Conservation (phyloP, 2,888 invertebrate species). For the Noctua comes region DNA sequence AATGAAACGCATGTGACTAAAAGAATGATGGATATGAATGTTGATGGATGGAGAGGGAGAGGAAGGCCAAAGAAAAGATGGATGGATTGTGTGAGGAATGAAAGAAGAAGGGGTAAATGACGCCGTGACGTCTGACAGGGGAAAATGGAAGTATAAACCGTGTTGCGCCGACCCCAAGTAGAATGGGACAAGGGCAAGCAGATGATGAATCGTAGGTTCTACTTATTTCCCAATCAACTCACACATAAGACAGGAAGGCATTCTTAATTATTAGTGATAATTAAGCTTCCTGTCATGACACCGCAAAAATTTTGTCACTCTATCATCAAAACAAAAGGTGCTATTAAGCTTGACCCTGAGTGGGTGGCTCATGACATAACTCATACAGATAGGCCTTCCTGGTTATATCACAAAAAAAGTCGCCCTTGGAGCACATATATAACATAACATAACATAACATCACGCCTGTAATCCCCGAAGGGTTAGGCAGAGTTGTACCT, state of each 20-base stretch:
- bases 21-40: no score
- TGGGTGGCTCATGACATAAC: conserved; percentile 17
- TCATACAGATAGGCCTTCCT: conserved; percentile 45
- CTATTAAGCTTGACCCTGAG: conserved; percentile 24
- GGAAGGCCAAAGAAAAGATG: no score
- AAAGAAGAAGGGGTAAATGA: no score
- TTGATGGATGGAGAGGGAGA: no score
- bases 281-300: conserved; percentile 40
- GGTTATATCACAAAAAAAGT: background rate
- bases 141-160: no score
- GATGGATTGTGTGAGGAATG: no score
- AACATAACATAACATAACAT: background rate
- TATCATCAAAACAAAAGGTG: conserved; percentile 12
- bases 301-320: conserved; percentile 20
- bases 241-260: conserved; percentile 6
- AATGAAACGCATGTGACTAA: no score
- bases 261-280: conserved; percentile 1
- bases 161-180: no score
- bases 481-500: background rate
- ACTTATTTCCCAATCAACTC: background rate
- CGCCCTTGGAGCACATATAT: background rate
- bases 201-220: background rate
- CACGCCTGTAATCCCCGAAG: background rate
- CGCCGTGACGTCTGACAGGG: no score
- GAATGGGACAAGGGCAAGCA: no score